These are phyloP conservation scores for Thyatira batis DNA, from an alignment of 2,888 invertebrate genomes.

Conservation along the genomic window DNA sequence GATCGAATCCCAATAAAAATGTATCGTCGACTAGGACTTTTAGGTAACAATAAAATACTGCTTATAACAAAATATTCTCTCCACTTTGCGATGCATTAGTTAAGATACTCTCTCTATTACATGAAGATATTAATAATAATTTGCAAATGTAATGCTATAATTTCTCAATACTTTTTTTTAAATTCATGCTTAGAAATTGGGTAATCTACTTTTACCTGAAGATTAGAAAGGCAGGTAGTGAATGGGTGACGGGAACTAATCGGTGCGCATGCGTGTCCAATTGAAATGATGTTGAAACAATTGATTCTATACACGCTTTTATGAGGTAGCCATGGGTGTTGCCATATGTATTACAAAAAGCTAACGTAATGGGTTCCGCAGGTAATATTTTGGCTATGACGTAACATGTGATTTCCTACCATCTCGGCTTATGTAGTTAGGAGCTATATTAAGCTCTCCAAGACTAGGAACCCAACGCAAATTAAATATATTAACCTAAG, in stretches of 20 bases:
- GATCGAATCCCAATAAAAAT: too few species aligned
- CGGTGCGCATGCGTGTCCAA: conserved; percentile 70
- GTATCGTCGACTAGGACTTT: too few species aligned
- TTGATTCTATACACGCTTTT: conserved; percentile 55
- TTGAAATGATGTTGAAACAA: conserved; percentile 68
- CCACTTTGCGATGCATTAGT: neutral
- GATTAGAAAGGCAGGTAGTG: conserved; percentile 71
- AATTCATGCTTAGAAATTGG: conserved; percentile 16
- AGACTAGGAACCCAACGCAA: too few species aligned
- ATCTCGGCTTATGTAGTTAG: too few species aligned
- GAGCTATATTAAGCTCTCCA: too few species aligned
- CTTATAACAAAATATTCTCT: too few species aligned
- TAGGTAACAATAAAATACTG: too few species aligned
- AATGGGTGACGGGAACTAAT: conserved; percentile 71
- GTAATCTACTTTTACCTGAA: conserved; percentile 13
- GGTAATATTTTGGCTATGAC: neutral
- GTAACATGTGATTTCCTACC: neutral
- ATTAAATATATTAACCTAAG: too few species aligned
- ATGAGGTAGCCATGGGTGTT: conserved; percentile 58
- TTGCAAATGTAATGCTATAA: conserved; percentile 15
- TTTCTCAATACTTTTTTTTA: conserved; percentile 17
- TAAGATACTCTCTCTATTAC: neutral
- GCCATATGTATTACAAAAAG: conserved; percentile 28
- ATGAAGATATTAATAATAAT: neutral
- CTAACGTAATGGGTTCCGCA: conserved; percentile 17